phyloP scores from a whole-genome alignment of 2,888 invertebrate species.

The Calameuta filiformis region DNA sequence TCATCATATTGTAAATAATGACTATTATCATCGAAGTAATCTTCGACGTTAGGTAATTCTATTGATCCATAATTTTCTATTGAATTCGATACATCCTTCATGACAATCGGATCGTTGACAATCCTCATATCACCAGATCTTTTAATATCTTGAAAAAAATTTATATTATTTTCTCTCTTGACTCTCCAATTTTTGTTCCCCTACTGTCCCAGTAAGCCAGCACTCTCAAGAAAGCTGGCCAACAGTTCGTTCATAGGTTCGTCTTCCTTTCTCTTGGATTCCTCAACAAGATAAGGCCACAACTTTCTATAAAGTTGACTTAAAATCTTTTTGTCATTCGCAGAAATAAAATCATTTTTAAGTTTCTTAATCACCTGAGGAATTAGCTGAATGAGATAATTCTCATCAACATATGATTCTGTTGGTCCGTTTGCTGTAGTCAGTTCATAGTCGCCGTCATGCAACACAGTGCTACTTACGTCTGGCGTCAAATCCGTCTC shows the following conservation, averaged over 20 bases:
- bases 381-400: constrained; percentile 7
- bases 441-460: not conserved
- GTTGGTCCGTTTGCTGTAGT: not conserved
- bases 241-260: constrained; percentile 4
- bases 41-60: no score
- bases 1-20: no score
- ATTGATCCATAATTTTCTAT: no score
- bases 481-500: not conserved
- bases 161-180: no score
- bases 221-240: not conserved
- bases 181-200: no score
- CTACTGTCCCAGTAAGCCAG: not conserved
- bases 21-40: no score
- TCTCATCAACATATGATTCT: not conserved
- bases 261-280: constrained; percentile 6
- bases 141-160: no score
- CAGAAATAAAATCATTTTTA: not conserved
- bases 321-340: not conserved
- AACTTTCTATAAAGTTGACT: constrained; percentile 11
- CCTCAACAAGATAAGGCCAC: constrained; percentile 15
- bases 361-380: constrained; percentile 12
- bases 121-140: no score
- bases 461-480: not conserved
- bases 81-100: no score
- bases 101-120: no score